A percentile compares a stretch with the other conserved stretches of the same genome.
Conservation (phyloP, 2,888 invertebrate genomes). For the Sesia bembeciformis region DNA sequence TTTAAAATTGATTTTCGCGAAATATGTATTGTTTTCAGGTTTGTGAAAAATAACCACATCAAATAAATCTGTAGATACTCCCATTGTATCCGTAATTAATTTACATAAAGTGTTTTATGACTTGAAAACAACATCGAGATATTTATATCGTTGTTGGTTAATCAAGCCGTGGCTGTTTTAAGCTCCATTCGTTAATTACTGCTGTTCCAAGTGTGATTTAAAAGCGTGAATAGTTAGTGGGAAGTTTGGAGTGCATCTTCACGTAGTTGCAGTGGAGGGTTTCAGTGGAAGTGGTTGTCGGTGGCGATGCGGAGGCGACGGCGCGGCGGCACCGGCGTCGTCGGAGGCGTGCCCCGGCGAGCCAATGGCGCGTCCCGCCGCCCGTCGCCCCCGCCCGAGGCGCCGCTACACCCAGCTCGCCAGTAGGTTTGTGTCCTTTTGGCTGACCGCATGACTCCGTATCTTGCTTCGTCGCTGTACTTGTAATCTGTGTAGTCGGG, state of each 20-base stretch:
- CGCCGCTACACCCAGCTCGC: conserved; percentile 54
- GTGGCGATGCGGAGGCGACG: conserved; percentile 24
- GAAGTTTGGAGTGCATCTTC: neutral
- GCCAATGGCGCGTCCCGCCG: conserved; percentile 58
- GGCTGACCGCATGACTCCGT: conserved; percentile 76
- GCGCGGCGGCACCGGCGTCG: conserved; percentile 42
- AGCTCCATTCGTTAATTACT: neutral
- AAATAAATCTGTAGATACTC: too few species aligned
- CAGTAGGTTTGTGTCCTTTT: conserved; percentile 76
- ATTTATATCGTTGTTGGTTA: neutral
- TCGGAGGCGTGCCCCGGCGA: conserved; percentile 64
- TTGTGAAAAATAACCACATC: too few species aligned
- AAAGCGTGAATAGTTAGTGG: neutral
- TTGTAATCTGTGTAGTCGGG: conserved; percentile 49
- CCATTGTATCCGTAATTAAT: too few species aligned
- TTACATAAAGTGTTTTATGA: too few species aligned
- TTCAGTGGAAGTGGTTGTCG: conserved; percentile 23
- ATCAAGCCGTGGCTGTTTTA: neutral
- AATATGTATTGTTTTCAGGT: too few species aligned
- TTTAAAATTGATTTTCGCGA: too few species aligned
- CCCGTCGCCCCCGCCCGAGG: conserved; percentile 44
- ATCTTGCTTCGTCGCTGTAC: conserved; percentile 72
- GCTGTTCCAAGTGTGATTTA: neutral
- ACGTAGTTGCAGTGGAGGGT: conserved; percentile 17
- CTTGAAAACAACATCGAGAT: neutral